These are phyloP conservation scores for Pipa parva DNA, from an alignment of 2,113 vertebrate species.

Conservation along the genomic window DNA sequence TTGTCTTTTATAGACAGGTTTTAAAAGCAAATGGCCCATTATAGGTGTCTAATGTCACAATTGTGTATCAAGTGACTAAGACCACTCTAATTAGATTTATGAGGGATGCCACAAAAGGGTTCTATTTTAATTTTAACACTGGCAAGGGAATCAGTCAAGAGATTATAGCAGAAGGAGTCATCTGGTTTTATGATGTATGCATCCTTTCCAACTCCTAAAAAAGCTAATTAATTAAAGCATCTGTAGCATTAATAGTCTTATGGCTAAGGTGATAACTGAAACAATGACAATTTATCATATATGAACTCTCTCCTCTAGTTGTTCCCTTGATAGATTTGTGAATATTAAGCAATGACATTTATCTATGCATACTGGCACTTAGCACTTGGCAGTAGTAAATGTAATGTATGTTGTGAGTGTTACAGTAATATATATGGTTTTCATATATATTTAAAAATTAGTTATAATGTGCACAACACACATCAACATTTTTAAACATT, in stretches of 20 bases:
- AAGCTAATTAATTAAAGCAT: conserved; percentile 37
- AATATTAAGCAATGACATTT: conserved; percentile 2
- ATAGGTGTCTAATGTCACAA: background rate
- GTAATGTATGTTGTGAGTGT: background rate
- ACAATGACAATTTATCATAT: conserved; percentile 29
- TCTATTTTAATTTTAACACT: conserved; percentile 30
- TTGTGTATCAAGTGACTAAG: background rate
- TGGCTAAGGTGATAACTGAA: conserved; percentile 19
- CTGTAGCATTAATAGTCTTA: conserved; percentile 21
- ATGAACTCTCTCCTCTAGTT: background rate
- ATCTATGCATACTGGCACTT: background rate
- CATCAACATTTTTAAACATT: too few relatives aligned
- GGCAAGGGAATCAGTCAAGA: conserved; percentile 34
- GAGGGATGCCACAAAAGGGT: conserved; percentile 14
- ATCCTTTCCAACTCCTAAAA: conserved; percentile 22
- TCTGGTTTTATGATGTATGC: conserved; percentile 29
- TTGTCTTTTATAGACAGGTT: background rate
- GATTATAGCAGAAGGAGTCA: conserved; percentile 24
- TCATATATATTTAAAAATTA: too few relatives aligned
- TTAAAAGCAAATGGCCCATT: conserved; percentile 5
- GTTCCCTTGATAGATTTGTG: background rate
- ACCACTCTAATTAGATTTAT: conserved; percentile 30
- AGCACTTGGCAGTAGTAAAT: background rate
- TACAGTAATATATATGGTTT: too few relatives aligned
- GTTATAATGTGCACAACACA: too few relatives aligned